Evolutionary conservation across 1,140 invertebrate genomes (phyloP).

Genomic region (Megalopta genalis): DNA sequence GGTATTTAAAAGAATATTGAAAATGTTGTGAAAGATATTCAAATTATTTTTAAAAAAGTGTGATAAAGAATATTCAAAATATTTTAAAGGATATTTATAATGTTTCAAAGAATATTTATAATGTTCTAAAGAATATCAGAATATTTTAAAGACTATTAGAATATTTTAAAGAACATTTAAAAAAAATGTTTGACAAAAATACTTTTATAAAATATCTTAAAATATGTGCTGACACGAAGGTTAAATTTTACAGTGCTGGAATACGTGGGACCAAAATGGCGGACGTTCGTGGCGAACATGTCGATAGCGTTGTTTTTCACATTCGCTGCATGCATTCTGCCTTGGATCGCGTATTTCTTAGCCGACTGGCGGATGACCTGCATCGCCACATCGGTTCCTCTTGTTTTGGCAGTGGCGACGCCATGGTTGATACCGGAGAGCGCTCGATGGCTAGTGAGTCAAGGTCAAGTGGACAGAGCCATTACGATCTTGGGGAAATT

Average conservation of each 20-base stretch:
- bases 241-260: slow-evolving; percentile 85
- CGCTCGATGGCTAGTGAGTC: slow-evolving; percentile 91
- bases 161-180: too few relatives aligned
- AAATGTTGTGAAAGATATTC: too few relatives aligned
- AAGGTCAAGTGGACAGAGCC: slow-evolving; percentile 89
- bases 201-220: too few relatives aligned
- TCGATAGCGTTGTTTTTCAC: slow-evolving; percentile 94
- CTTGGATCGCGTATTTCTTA: slow-evolving; percentile 90
- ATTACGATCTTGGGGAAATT: slow-evolving; percentile 89
- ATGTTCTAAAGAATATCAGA: too few relatives aligned
- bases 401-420: slow-evolving; percentile 85
- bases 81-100: too few relatives aligned
- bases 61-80: too few relatives aligned
- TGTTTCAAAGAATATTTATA: too few relatives aligned
- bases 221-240: neutral
- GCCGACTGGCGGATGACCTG: slow-evolving; percentile 88
- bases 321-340: slow-evolving; percentile 86
- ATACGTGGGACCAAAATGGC: slow-evolving; percentile 92
- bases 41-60: too few relatives aligned
- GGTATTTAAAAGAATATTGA: too few relatives aligned
- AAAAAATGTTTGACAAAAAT: too few relatives aligned
- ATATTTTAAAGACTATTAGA: too few relatives aligned
- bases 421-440: slow-evolving; percentile 91
- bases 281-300: slow-evolving; percentile 94
- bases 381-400: slow-evolving; percentile 87